Evolutionary conservation across 2,113 vertebrate species (phyloP), one percentile per base, ranked within the genome.

Genomic region (Herpailurus yagouaroundi): DNA sequence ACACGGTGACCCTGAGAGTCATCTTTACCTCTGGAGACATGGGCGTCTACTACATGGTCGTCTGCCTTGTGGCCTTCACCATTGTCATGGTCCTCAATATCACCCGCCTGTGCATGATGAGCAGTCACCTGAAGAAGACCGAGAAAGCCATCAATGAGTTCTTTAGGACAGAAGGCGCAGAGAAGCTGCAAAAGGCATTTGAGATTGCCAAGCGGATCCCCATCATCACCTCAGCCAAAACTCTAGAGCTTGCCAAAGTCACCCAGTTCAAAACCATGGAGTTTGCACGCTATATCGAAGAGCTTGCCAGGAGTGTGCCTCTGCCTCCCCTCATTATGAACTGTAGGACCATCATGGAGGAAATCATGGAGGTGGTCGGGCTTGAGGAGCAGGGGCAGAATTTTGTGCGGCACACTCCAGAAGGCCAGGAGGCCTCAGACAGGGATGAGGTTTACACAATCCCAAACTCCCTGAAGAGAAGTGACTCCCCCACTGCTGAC

Each of bases 231-330:
- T 99, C 99, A 9, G 99, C 99, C 95, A 99, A 99, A 98, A 99
- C 99, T 0, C 99, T 99, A 29, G 99, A 99, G 98, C 99, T 99
- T 89, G 99, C 99, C 98, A 99, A 99, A 98, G 99, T 99, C 38
- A 99, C 99, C 13, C 99, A 99, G 98, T 99, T 99, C 98, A 99
- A 99, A 98, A 99, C 99, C 95, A 99, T 99, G 99, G 99, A 99
- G 97, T 99, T 99, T 12, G 99, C 99, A 25, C 99, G 99, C 45
- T 99, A 99, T 86, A 99, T 99, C 10, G 99, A 99, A 98, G 99
- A 99, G 98, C 99, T 99, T 33, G 99, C 99, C 2, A 98, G 99
- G 55, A 99, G 99, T 14, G 99, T 99, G 92, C 99, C 99, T 21
- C 99, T 99, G 97, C 99, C 99, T 14, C 99, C 99, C 13, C 99